Evolutionary conservation across 2,888 invertebrate species (phyloP).

Genomic region (Leptarthrus brevirostris): DNA sequence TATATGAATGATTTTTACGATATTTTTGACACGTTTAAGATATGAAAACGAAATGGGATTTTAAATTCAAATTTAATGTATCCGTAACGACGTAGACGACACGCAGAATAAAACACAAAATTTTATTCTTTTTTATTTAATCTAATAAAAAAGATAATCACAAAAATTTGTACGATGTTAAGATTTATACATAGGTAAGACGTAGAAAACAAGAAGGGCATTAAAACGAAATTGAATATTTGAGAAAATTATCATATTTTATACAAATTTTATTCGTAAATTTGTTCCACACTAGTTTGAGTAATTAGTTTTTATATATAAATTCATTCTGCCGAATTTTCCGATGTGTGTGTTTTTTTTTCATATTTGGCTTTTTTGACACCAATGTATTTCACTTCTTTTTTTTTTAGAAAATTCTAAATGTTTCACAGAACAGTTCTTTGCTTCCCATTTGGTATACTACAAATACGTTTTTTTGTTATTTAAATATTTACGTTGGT

Average conservation of each 20-base stretch:
- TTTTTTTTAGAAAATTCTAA: too few relatives aligned
- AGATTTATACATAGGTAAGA: too few relatives aligned
- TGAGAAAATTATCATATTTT: too few relatives aligned
- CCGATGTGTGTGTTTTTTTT: background rate
- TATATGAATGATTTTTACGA: background rate
- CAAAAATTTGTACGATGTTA: background rate
- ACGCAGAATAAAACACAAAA: background rate
- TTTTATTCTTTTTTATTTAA: too few relatives aligned
- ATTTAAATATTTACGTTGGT: background rate
- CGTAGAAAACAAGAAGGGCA: too few relatives aligned
- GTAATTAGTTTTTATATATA: conserved; percentile 22
- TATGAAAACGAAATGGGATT: background rate
- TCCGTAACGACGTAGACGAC: background rate
- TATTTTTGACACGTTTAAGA: background rate
- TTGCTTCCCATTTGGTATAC: conserved; percentile 49
- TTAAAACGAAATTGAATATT: too few relatives aligned
- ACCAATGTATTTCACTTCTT: too few relatives aligned
- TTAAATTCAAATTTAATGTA: background rate
- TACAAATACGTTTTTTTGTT: conserved; percentile 38
- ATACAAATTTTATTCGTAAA: too few relatives aligned
- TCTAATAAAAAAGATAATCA: background rate
- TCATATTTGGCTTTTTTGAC: conserved; percentile 16
- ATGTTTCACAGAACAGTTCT: conserved; percentile 50
- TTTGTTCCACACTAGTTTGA: background rate
- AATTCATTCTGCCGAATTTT: background rate